Evolutionary conservation across 2,888 invertebrate genomes (phyloP), one percentile per base, ranked within the genome.

Genomic region (Theodoxus fluviatilis): DNA sequence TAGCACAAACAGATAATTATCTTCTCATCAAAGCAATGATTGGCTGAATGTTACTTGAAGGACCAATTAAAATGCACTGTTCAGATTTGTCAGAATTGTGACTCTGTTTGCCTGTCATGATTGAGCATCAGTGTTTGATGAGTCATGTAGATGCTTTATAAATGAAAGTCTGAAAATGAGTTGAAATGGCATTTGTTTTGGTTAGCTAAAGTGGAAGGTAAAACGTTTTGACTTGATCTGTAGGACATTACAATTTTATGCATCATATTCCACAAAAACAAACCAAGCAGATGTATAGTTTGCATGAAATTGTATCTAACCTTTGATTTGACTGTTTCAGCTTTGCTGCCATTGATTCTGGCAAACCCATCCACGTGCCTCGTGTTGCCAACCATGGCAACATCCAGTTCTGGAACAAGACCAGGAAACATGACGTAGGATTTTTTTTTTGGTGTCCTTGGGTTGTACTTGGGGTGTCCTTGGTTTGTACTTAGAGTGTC

Each of bases 361-460:
- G 86, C 0, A 84, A 85, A 67, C 86, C 86, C 4, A 80, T 86
- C 47, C 86, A 87, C 76, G 85, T 87, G 0, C 85, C 86, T 7
- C 76, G 84, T 7, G 84, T 86, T n/a, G 81, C 78, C 35, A 81
- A 79, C 70, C 86, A 86, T 77, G 85, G 85, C 18, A 85, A 84
- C 73, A 81, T 87, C 65, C 79, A 82, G 67, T 86, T 85, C 78
- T 87, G 86, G 85, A 85, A 86, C 72, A 77, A 81, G 22, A 80
- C 82, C 71, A 79, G 81, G 69, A 73, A 76, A 40, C 80, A 80
- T 38, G 82, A 83, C 71, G 83, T 83, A 75, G 76, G 73, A 28
- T 28, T 47, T 2, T 2, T 49, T 31, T 63, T 43, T 67, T n/a
- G 12, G n/a, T n/a, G n/a, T n/a, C n/a, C n/a, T n/a, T n/a, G n/a